phyloP scores from a whole-genome alignment of 2,113 vertebrate species.

The Neolamprologus fasciatus region DNA sequence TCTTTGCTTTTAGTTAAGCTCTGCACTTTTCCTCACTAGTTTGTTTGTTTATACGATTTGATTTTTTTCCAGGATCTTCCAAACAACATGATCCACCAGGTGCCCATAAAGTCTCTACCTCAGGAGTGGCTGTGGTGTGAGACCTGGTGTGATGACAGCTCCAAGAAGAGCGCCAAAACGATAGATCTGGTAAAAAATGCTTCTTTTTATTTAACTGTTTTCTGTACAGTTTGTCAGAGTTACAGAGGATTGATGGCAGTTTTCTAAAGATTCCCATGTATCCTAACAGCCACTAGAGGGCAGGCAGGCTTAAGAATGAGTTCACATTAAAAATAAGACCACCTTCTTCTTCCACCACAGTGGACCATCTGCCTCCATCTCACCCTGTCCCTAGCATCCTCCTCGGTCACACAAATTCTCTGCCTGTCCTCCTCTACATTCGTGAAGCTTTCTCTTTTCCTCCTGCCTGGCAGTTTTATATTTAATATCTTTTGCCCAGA shows the following conservation, averaged over 20 bases:
- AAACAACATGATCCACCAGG: constrained; percentile 99
- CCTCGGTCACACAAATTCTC: neutral
- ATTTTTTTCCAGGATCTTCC: constrained; percentile 82
- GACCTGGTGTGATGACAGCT: constrained; percentile 92
- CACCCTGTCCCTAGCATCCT: neutral
- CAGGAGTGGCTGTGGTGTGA: constrained; percentile 99
- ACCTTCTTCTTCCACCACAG: neutral
- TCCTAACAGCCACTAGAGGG: constrained; percentile 29
- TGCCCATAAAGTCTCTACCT: constrained; percentile 95
- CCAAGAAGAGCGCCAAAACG: constrained; percentile 91
- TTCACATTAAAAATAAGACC: neutral
- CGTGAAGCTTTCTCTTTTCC: neutral
- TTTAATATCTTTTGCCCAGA: neutral
- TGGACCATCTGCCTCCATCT: neutral
- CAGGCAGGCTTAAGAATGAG: neutral
- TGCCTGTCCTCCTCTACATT: neutral
- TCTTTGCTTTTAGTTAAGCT: neutral
- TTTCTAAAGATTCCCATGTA: neutral
- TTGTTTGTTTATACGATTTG: neutral
- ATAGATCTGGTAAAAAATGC: constrained; percentile 85
- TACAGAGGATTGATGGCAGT: neutral
- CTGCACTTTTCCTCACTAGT: neutral
- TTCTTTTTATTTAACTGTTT: neutral
- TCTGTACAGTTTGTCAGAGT: neutral
- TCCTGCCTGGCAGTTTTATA: neutral